Percentiles rank a stretch among this genome's conserved stretches.
These are phyloP conservation scores for Tretioscincus oriximinensis DNA, from an alignment of 2,113 vertebrate genomes.

Conservation along the genomic window DNA sequence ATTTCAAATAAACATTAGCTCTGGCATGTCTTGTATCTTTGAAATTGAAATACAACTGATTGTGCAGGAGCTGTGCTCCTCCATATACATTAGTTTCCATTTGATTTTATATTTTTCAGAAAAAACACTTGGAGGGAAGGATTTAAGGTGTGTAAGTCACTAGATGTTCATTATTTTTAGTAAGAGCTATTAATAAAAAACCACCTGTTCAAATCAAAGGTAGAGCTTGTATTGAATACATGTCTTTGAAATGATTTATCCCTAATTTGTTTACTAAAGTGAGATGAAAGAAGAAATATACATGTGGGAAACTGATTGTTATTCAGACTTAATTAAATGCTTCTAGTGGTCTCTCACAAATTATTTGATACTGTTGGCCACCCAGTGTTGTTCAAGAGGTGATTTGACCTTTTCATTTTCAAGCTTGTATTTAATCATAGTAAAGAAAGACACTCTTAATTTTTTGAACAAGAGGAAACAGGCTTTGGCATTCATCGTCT, in stretches of 20 bases:
- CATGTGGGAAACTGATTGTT: slow-evolving; percentile 27
- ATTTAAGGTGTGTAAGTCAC: neutral
- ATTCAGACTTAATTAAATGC: slow-evolving; percentile 50
- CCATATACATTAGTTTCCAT: neutral
- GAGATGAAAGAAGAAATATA: slow-evolving; percentile 43
- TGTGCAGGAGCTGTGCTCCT: neutral
- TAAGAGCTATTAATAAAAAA: slow-evolving; percentile 8
- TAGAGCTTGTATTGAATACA: slow-evolving; percentile 31
- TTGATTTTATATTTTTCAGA: too few species aligned
- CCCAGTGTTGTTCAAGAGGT: neutral
- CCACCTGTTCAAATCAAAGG: slow-evolving; percentile 33
- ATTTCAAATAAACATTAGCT: neutral
- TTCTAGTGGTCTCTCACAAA: slow-evolving; percentile 44
- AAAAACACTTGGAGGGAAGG: neutral
- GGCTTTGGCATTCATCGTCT: neutral
- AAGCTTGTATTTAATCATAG: neutral
- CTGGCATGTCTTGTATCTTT: neutral
- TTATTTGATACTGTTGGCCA: slow-evolving; percentile 28
- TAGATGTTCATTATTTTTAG: slow-evolving; percentile 29
- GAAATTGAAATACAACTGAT: neutral
- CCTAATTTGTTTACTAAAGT: slow-evolving; percentile 51
- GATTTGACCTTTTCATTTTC: slow-evolving; percentile 19
- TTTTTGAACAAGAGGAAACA: slow-evolving; percentile 3
- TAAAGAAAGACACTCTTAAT: slow-evolving; percentile 7
- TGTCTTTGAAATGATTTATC: neutral